A percentile compares a stretch with the other conserved stretches of the same genome.
phyloP scores from a whole-genome alignment of 2,888 invertebrate genomes.

The Agrochola lychnidis region DNA sequence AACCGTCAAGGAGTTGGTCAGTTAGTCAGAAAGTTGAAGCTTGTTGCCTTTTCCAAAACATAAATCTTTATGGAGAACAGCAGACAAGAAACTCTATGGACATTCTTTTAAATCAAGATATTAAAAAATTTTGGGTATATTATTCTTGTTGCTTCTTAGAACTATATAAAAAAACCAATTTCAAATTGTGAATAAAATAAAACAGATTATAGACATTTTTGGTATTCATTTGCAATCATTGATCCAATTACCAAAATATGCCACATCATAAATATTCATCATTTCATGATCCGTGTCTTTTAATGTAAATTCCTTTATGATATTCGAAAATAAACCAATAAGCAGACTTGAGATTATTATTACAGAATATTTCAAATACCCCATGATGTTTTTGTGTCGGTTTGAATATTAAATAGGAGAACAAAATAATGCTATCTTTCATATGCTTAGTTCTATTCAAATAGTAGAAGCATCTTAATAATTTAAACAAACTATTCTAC shows the following conservation, averaged over 20 bases:
- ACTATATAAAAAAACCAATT: background rate
- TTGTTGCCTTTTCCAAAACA: background rate
- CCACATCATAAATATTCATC: background rate
- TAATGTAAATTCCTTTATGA: too few relatives aligned
- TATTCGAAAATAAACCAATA: background rate
- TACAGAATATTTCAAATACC: background rate
- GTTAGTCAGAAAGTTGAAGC: background rate
- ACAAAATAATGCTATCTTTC: background rate
- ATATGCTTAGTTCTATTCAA: background rate
- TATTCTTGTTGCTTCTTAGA: background rate
- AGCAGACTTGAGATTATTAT: too few relatives aligned
- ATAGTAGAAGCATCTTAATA: background rate
- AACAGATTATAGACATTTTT: background rate
- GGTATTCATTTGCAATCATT: background rate
- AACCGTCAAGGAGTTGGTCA: background rate
- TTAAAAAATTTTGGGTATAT: background rate
- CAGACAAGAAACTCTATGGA: background rate
- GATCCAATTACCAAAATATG: background rate
- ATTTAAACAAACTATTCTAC: too few relatives aligned
- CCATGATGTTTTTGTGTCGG: background rate
- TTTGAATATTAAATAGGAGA: background rate
- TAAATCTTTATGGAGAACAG: background rate
- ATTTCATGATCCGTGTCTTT: background rate
- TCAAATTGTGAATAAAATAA: background rate
- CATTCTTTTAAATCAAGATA: background rate